Base-by-base conservation (phyloP, 2,113 vertebrate species). In the Poicephalus gulielmi region DNA sequence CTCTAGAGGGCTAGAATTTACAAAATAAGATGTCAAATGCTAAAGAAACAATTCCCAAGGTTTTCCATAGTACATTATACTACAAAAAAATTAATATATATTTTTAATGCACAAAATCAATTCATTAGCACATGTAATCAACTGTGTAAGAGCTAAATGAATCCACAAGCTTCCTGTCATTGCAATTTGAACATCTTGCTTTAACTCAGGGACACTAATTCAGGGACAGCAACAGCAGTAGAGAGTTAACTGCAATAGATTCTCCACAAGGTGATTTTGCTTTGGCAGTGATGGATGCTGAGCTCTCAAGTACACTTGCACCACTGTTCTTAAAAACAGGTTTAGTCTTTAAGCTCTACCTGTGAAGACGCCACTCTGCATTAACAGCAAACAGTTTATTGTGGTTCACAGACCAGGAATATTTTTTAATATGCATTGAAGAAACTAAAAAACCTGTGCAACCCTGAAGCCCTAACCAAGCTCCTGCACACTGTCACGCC, bases 31-130 rank as follows among this genome's bases (percentile, higher is more conserved):
- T 79, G 66, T 96, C 88, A 95, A 92, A 79, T 37, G 37, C 33
- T 73, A 64, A 41, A 71, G 78, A 84, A 96, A 73, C 47, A 95
- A 88, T 92, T 80, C 83, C 77, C 76, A 86, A 63, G 47, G 68
- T 76, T 86, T 85, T 78, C 74, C 66, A 76, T 39, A 73, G 86
- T 27, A 55, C 7, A 66, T 93, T 64, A 88, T n/a, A 55, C 18
- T 23, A 75, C 55, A 53, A 94, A 92, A 95, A 92, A 88, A 80
- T 28, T 84, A 76, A 86, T 83, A 83, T 31, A 64, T 63, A 70
- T 81, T 88, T 95, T 93, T 82, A 94, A 96, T 66, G 69, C 66
- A 92, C 31, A 76, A 88, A 96, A 96, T 93, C 43, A 64, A 94
- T 82, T 93, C 25, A 95, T 93, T 90, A 92, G 63, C 27, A 13